phyloP scores from a whole-genome alignment of 2,113 vertebrate species.

The Drymodes brunneopygia region DNA sequence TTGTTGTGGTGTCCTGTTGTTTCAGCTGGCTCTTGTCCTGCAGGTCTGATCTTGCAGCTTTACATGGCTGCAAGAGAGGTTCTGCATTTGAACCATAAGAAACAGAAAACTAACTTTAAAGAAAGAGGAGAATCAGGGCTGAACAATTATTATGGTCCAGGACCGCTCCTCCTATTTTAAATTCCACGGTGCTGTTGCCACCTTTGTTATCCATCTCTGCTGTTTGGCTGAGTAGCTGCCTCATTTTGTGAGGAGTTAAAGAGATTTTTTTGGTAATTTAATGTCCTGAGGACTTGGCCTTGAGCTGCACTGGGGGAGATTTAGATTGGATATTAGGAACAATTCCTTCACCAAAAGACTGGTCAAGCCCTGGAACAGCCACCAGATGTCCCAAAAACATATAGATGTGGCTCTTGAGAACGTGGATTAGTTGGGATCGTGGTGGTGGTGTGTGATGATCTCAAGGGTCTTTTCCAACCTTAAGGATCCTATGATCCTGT shows the following conservation, averaged over 20 bases:
- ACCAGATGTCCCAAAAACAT: accelerated
- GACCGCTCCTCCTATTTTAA: not conserved
- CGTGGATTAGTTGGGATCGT: not conserved
- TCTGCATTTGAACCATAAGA: not conserved
- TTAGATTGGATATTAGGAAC: not conserved
- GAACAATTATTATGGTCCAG: not conserved
- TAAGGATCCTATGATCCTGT: not conserved
- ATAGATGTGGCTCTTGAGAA: not conserved
- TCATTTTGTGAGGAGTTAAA: not conserved
- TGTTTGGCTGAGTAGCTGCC: not conserved
- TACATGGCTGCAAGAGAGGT: not conserved
- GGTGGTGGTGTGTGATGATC: not conserved
- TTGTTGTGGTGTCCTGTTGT: not conserved
- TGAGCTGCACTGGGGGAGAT: no score
- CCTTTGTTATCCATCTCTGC: accelerated
- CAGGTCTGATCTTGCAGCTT: accelerated
- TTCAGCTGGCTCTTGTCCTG: not conserved
- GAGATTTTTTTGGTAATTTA: not conserved
- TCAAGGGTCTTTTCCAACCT: not conserved
- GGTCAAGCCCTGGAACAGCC: not conserved
- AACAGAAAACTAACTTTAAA: not conserved
- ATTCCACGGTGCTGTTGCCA: not conserved
- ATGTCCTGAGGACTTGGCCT: not conserved
- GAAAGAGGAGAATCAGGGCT: not conserved
- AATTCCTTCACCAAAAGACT: not conserved